These are phyloP conservation scores for Salvelinus alpinus DNA, from an alignment of 2,113 vertebrate species.

Conservation along the genomic window DNA sequence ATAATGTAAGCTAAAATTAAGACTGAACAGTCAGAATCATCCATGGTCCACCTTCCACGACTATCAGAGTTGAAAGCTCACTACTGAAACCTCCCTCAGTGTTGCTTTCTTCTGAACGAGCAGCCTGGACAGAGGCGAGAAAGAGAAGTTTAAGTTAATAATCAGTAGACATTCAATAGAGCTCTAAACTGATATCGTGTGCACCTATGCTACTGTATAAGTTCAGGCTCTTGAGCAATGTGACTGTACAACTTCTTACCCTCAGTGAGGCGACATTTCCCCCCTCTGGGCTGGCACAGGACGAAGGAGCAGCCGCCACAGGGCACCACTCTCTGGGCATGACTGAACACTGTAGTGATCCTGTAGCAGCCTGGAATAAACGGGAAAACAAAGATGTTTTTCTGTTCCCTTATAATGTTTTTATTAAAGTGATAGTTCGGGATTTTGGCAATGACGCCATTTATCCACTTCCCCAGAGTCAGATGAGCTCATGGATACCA, in stretches of 20 bases:
- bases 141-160: neutral
- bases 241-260: constrained; percentile 49
- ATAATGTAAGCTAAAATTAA: neutral
- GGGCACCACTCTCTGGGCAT: constrained; percentile 74
- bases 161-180: neutral
- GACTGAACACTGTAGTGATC: constrained; percentile 79
- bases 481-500: too few species aligned
- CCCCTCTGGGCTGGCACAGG: constrained; percentile 73
- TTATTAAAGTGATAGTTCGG: too few species aligned
- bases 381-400: too few species aligned
- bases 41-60: constrained; percentile 19
- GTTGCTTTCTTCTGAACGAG: constrained; percentile 69
- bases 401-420: too few species aligned
- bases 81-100: constrained; percentile 19
- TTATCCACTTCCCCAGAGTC: too few species aligned
- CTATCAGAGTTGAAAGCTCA: neutral
- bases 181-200: neutral
- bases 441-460: too few species aligned
- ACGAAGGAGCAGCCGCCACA: constrained; percentile 72
- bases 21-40: neutral
- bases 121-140: constrained; percentile 56
- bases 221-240: neutral
- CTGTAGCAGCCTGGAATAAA: constrained; percentile 70
- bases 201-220: neutral
- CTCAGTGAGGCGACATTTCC: constrained; percentile 75